Evolutionary conservation across 2,888 invertebrate species (phyloP).

Genomic region (Clivina fossor): DNA sequence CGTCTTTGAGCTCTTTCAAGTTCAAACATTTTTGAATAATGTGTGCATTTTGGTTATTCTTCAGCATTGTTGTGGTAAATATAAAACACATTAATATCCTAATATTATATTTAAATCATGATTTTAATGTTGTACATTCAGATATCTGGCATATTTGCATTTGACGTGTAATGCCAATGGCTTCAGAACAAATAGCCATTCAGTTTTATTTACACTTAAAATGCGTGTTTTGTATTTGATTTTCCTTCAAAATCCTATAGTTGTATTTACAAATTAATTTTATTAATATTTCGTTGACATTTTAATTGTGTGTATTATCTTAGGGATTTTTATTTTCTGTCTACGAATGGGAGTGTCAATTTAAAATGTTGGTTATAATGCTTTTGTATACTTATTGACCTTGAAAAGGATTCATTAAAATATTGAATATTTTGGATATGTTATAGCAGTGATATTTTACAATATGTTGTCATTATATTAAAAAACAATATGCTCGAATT

Average conservation of each 20-base stretch:
- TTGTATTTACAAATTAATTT: slow-evolving; percentile 1
- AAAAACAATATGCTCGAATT: not conserved
- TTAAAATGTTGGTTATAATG: slow-evolving; percentile 35
- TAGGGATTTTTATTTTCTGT: slow-evolving; percentile 29
- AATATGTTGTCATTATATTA: not conserved
- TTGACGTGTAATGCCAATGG: slow-evolving; percentile 49
- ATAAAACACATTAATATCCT: slow-evolving; percentile 40
- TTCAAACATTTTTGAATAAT: slow-evolving; percentile 49
- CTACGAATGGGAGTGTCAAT: slow-evolving; percentile 32
- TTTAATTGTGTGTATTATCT: slow-evolving; percentile 16
- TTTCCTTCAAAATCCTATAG: slow-evolving; percentile 4
- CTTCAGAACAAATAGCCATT: slow-evolving; percentile 40
- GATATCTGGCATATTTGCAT: slow-evolving; percentile 43
- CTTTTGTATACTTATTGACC: slow-evolving; percentile 49
- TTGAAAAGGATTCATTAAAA: slow-evolving; percentile 44
- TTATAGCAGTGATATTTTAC: not conserved
- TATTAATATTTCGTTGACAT: slow-evolving; percentile 16
- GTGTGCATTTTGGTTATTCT: slow-evolving; percentile 48
- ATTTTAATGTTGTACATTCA: slow-evolving; percentile 44
- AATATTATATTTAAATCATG: slow-evolving; percentile 39
- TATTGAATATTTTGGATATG: too few species aligned
- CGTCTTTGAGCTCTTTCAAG: slow-evolving; percentile 49
- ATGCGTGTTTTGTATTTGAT: slow-evolving; percentile 19
- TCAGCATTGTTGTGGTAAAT: slow-evolving; percentile 49
- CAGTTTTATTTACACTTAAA: slow-evolving; percentile 21